These are phyloP conservation scores for Henicopernis longicauda DNA, from an alignment of 2,113 vertebrate species.

Conservation along the genomic window DNA sequence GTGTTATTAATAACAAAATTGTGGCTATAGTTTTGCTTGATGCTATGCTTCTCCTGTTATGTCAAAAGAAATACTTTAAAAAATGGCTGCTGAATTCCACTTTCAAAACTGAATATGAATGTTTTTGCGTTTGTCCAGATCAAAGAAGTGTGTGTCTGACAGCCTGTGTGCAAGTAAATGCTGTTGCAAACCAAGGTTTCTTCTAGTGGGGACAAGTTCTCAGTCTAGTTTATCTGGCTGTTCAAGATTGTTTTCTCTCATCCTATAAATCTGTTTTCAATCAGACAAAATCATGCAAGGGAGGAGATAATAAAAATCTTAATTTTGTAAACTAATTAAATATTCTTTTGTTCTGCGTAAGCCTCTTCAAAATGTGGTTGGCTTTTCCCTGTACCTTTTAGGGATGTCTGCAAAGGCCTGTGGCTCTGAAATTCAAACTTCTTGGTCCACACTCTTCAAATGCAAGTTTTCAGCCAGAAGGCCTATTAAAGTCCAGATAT, in stretches of 20 bases:
- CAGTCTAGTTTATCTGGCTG: not conserved
- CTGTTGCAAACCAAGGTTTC: not conserved
- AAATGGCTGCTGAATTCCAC: not conserved
- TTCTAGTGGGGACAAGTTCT: not conserved
- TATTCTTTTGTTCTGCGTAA: not conserved
- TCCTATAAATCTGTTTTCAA: not conserved
- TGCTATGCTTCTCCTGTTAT: not conserved
- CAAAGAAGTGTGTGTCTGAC: not conserved
- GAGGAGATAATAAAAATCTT: not conserved
- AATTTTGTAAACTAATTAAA: not conserved
- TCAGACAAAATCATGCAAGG: not conserved
- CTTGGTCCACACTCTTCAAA: not conserved
- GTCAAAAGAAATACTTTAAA: not conserved
- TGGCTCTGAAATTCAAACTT: not conserved
- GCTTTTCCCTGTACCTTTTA: not conserved
- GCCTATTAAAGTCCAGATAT: not conserved
- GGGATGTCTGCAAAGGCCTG: not conserved
- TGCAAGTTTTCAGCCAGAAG: not conserved
- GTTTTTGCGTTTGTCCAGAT: not conserved
- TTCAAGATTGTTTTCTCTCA: not conserved
- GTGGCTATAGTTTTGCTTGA: not conserved
- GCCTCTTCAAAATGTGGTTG: not conserved
- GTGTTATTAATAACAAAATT: not conserved
- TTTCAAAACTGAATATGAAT: not conserved
- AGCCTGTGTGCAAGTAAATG: not conserved